Evolutionary conservation across 2,113 vertebrate species (phyloP), one percentile per base, ranked within the genome.

Genomic region (Pterocles burchelli): DNA sequence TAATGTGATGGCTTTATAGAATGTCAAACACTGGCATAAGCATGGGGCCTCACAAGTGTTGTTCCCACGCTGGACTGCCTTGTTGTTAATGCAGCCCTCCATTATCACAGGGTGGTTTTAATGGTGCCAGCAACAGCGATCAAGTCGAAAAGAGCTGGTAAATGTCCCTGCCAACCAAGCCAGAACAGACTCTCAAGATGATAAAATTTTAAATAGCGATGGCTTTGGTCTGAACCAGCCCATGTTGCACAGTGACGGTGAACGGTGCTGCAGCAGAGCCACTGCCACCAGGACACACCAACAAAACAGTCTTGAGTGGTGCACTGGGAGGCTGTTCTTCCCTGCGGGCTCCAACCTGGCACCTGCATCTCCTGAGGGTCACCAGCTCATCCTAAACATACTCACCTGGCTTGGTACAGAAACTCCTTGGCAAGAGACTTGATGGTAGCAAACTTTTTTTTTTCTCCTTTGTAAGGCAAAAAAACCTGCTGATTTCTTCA

Each of bases 231-330:
- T 52, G 7, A 33, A 22, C 29, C 33, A 25, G 36, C 52, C 19
- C 6, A 11, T 55, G 51, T 21, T 22, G 21, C 11, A 10, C 38
- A 24, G 51, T 28, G 10, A 17, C n/a, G 3, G 21, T 28, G 55
- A 38, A 11, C 1, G 8, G 29, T 13, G 16, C 34, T 34, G 58
- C 58, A 31, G 34, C 34, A 41, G 51, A 21, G 65, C 21, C 36
- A 3, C 5, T 14, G 18, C 31, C 45, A 38, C 38, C 38, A 29
- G 21, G 33, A 25, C 41, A 13, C 33, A 21, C 36, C 4, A n/a
- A 71, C 36, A 13, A 31, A 28, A 33, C 13, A 5, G 3, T 3
- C 14, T 36, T 1, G 3, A 49, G 59, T 11, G 0, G 3, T 26
- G 58, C 2, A 0, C 45, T 14, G 17, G 33, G 38, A 73, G 31